Percentiles rank a stretch among this genome's conserved stretches.
Conservation (phyloP, 2,888 invertebrate species). For the Leptopilina myrica region DNA sequence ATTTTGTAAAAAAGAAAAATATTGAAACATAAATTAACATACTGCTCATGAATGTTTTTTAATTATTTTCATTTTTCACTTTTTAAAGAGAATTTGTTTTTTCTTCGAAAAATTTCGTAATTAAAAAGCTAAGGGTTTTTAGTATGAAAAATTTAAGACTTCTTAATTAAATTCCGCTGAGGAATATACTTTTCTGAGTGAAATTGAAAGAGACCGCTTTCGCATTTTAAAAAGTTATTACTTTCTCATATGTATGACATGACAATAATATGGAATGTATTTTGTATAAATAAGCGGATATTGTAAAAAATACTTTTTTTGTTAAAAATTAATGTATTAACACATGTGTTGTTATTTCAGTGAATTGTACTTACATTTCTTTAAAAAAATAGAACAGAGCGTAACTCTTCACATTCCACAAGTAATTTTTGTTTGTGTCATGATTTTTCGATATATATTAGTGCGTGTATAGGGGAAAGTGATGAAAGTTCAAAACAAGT, state of each 20-base stretch:
- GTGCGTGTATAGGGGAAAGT: not conserved
- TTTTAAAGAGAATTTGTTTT: too few species aligned
- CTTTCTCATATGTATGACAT: constrained; percentile 23
- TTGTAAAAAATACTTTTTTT: not conserved
- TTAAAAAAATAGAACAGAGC: not conserved
- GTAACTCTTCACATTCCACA: not conserved
- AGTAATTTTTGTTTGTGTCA: constrained; percentile 18
- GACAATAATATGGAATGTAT: constrained; percentile 19
- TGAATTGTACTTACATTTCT: not conserved
- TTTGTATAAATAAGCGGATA: not conserved
- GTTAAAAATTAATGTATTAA: too few species aligned
- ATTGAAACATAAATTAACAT: too few species aligned
- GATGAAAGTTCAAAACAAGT: constrained; percentile 20
- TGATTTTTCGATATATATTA: constrained; percentile 20
- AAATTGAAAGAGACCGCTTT: not conserved
- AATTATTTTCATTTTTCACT: too few species aligned
- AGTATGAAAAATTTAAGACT: not conserved
- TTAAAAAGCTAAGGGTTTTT: too few species aligned
- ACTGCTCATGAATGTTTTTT: too few species aligned
- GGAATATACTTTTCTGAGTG: not conserved
- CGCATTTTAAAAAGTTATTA: constrained; percentile 7
- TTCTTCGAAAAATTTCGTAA: too few species aligned
- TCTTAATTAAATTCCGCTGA: not conserved
- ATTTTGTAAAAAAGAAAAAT: too few species aligned
- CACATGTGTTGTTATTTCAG: not conserved